phyloP scores from a whole-genome alignment of 2,888 invertebrate genomes.

The Lepidocyrtoides sp. region DNA sequence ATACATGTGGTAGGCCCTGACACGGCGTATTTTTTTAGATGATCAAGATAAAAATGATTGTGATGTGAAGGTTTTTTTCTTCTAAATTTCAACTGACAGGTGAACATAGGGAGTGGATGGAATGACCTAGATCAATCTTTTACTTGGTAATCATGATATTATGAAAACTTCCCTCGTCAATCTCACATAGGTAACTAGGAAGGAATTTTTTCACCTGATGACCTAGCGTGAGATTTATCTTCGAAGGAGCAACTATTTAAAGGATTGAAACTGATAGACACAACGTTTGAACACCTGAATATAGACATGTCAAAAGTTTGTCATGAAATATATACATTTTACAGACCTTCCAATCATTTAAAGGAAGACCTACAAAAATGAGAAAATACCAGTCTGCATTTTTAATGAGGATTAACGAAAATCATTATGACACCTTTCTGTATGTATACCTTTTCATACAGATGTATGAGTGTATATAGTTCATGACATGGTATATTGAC shows the following conservation, averaged over 20 bases:
- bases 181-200: constrained; percentile 11
- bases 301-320: too few relatives aligned
- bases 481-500: not conserved
- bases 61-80: not conserved
- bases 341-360: too few relatives aligned
- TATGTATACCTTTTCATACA: too few relatives aligned
- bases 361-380: too few relatives aligned
- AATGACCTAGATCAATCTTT: constrained; percentile 44
- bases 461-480: too few relatives aligned
- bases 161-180: constrained; percentile 4
- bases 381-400: too few relatives aligned
- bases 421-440: not conserved
- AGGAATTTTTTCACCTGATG: constrained; percentile 13
- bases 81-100: not conserved
- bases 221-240: not conserved
- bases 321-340: too few relatives aligned
- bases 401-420: too few relatives aligned
- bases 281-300: not conserved
- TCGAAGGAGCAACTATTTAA: not conserved
- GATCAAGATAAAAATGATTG: not conserved
- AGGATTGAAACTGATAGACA: not conserved
- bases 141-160: not conserved
- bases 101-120: not conserved
- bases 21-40: constrained; percentile 12
- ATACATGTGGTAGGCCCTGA: not conserved